Evolutionary conservation across 2,888 invertebrate species (phyloP), one percentile per base, ranked within the genome.

Genomic region (Arrhopalites spinosus): DNA sequence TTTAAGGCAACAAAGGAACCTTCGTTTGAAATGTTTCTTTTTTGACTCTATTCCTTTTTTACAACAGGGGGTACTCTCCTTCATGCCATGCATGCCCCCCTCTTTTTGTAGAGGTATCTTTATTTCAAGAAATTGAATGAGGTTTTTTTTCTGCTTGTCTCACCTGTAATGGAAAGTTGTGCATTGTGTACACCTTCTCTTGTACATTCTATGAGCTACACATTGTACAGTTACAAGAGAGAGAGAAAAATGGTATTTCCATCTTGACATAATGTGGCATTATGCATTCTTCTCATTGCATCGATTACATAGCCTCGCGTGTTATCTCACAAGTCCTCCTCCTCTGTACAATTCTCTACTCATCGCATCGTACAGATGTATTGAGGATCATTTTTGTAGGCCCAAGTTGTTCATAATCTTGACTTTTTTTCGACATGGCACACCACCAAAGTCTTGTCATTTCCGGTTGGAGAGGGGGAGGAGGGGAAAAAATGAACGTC

Each of bases 1-100:
- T 82, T 80, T 82, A 82, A 81, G 76, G 80, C 77, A 73, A 76
- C 76, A 78, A 78, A 78, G 77, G 80, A 81, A 80, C 82, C 82
- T 82, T 82, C 82, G n/a, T n/a, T n/a, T n/a, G n/a, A n/a, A n/a
- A 81, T 77, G 71, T 71, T 73, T 74, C 74, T 68, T 50, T 45
- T 69, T 50, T 29, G 64, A 64, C 59, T n/a, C n/a, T n/a, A n/a
- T n/a, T n/a, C n/a, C n/a, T n/a, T n/a, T 50, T 66, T 66, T 73
- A 23, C 23, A 59, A 23, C 67, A 68, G 63, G 75, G 78, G 79
- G 76, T 73, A 50, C 53, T n/a, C n/a, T n/a, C n/a, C n/a, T n/a
- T n/a, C n/a, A n/a, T n/a, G n/a, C n/a, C n/a, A n/a, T 29, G 25
- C 63, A 63, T 45, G 59, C 70, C 59, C 70, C 74, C 74, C 73